Base-by-base conservation (phyloP, 2,797 vertebrate species). In the Halcyon badia region DNA sequence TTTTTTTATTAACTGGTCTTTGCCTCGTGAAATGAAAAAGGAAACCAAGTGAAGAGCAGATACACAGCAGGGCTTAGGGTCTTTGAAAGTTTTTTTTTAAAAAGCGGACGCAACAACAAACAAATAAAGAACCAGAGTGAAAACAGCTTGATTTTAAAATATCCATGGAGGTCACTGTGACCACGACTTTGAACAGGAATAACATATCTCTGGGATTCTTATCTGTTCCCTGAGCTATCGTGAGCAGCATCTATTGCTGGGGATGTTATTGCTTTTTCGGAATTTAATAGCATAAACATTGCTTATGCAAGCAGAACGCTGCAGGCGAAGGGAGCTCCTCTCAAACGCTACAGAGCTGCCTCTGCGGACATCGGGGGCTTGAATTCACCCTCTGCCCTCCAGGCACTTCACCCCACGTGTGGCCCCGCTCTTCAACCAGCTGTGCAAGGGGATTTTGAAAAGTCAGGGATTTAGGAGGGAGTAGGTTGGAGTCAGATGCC, bases 151-250 rank as follows among this genome's bases (percentile, higher is more conserved):
- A 73, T 80, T 89, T 89, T 22, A 70, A 92, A 91, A 70, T 54
- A 52, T 64, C 83, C 5, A 3, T 0, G 56, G 85, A 96, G 93
- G 96, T 97, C 96, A 97, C 72, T 44, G 81, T 89, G 96, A 97
- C 92, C 92, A 94, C 37, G 71, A 33, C 64, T 92, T 91, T 61
- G 62, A 72, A 46, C 11, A 61, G 81, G 46, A 91, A 75, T 71
- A 87, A 75, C 69, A 58, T 68, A 49, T 89, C 85, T 61, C 83
- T 37, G 21, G 77, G 83, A 75, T 83, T 51, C 84, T 96, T 83
- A 61, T 87, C 93, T 78, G 58, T 54, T 92, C 92, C 83, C 90
- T 56, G 69, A 41, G 82, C 75, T 92, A 86, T 96, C 21, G 0
- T 18, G 37, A 87, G 64, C 6, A 5, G 81, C 78, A 93, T 91